These are phyloP conservation scores for Mus minutoides DNA, from an alignment of 2,797 vertebrate genomes.

Conservation along the genomic window DNA sequence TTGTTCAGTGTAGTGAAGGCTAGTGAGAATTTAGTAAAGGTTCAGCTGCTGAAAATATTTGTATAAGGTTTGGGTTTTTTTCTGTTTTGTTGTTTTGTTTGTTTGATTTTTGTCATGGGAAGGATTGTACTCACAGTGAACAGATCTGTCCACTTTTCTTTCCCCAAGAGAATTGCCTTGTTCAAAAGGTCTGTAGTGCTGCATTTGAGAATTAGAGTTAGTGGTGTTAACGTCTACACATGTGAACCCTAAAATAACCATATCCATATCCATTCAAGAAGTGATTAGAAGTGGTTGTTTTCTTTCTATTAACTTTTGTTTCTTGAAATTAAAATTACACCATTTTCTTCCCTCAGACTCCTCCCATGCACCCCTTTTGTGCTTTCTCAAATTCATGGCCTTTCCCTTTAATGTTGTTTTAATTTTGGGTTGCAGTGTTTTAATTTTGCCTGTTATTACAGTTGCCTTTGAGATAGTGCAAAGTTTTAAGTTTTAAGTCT, in stretches of 20 bases:
- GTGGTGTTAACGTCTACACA: neutral
- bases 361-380: too few relatives aligned
- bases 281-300: neutral
- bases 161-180: too few relatives aligned
- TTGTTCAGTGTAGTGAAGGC: neutral
- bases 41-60: conserved; percentile 7
- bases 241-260: neutral
- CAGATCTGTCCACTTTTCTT: neutral
- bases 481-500: conserved; percentile 17
- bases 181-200: neutral
- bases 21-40: conserved; percentile 26
- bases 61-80: neutral
- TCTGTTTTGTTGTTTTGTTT: neutral
- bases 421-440: neutral
- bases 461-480: conserved; percentile 19
- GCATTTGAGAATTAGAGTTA: neutral
- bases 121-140: neutral
- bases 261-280: neutral
- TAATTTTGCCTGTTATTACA: neutral
- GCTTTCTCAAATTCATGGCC: neutral
- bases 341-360: neutral
- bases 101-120: neutral
- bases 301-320: neutral
- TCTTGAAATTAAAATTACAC: neutral
- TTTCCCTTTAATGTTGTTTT: neutral